A percentile compares a stretch with the other conserved stretches of the same genome.
Evolutionary conservation across 2,888 invertebrate species (phyloP).

Genomic region (Yponomeuta malinellus): DNA sequence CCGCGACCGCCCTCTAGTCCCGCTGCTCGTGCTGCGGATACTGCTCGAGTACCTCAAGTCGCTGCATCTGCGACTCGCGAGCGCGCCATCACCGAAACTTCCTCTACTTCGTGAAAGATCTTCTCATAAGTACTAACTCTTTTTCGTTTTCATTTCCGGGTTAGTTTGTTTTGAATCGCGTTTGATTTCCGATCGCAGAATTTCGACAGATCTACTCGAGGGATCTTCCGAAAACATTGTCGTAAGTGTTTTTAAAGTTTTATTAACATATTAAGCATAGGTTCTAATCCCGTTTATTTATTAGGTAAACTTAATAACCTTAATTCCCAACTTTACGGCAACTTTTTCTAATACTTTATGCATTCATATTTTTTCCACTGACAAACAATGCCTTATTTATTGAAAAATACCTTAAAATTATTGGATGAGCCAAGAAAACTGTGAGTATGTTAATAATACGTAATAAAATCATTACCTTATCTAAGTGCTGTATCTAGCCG

Average conservation of each 20-base stretch:
- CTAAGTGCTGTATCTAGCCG: background rate
- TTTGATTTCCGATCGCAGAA: background rate
- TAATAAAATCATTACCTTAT: background rate
- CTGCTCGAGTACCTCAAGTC: slow-evolving; percentile 63
- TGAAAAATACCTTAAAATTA: too few relatives aligned
- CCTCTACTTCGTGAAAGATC: background rate
- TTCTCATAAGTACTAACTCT: background rate
- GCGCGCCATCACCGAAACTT: background rate
- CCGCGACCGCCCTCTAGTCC: slow-evolving; percentile 48
- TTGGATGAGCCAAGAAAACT: background rate
- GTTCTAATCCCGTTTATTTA: too few relatives aligned
- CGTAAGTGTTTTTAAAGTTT: background rate
- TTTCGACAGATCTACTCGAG: background rate
- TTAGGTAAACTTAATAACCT: background rate
- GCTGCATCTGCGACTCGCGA: slow-evolving; percentile 38
- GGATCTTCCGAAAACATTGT: background rate
- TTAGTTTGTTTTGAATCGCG: background rate
- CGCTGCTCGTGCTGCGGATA: slow-evolving; percentile 55
- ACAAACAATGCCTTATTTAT: too few relatives aligned
- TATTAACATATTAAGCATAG: too few relatives aligned
- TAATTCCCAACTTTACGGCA: background rate
- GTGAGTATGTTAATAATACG: background rate
- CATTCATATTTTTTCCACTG: too few relatives aligned
- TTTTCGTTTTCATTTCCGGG: background rate
- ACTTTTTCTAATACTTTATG: too few relatives aligned